phyloP scores from a whole-genome alignment of 2,113 vertebrate genomes.

The Ellobius talpinus region DNA sequence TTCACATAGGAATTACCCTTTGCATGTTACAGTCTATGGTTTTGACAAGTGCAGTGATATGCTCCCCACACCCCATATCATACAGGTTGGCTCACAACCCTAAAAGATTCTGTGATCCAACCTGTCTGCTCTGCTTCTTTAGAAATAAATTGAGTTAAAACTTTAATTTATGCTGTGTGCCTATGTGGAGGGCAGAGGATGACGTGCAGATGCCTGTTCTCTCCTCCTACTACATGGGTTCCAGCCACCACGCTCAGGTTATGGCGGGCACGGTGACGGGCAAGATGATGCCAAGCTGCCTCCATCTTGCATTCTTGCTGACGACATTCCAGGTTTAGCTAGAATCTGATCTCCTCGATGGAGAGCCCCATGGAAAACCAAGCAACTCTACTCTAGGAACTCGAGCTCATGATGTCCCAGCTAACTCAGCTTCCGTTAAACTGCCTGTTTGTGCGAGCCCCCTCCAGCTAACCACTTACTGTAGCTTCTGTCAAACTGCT shows the following conservation, averaged over 20 bases:
- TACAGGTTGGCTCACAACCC: background rate
- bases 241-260: background rate
- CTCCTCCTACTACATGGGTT: background rate
- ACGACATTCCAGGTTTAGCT: background rate
- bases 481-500: background rate
- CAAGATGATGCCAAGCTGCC: background rate
- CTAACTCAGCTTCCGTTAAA: background rate
- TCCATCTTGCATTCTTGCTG: background rate
- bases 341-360: no score
- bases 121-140: background rate
- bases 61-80: background rate
- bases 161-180: background rate
- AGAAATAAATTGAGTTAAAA: background rate
- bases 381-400: background rate
- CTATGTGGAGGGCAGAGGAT: background rate
- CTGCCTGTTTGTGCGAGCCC: background rate
- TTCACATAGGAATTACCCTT: fast-evolving
- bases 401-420: background rate
- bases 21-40: fast-evolving
- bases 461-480: background rate
- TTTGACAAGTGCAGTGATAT: fast-evolving
- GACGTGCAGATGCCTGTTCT: background rate
- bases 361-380: background rate
- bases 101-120: fast-evolving
- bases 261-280: background rate